Base-by-base conservation (phyloP, 2,113 vertebrate species). In the Addax nasomaculatus region DNA sequence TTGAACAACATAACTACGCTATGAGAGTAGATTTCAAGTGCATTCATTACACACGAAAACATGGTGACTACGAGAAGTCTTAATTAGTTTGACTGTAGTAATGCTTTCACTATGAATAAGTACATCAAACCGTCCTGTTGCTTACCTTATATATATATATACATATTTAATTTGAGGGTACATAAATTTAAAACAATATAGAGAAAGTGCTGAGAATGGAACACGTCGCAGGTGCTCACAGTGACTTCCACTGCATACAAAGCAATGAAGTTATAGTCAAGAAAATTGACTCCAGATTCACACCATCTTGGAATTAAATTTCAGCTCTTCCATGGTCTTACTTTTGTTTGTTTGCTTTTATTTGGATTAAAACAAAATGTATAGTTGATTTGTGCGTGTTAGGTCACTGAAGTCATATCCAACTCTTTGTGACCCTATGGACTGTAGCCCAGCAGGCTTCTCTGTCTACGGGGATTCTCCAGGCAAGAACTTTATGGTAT, bases 181-280 rank as follows among this genome's bases (percentile, higher is more conserved):
- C 45, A 25, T 49, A 73, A 5, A 21, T 19, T 36, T n/a, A 23
- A n/a, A 53, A 51, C 45, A 62, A n/a, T 2, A 8, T 4, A 85
- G 7, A 57, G 7, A 55, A 27, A 10, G 17, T 43, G 29, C 85
- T 79, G 49, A 57, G 39, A 39, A 58, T 14, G 29, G 47, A 47
- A 49, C 0, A 3, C 1, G 4, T 13, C 33, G 3, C 1, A 0
- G 29, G 19, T 2, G 2, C 27, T 67, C 30, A 51, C 1, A 47
- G 3, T 81, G 30, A 33, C 27, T 51, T 51, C 17, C 47, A 51
- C 30, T 81, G 47, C 7, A 1, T 5, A 19, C 19, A 9, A 43
- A 27, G 23, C 47, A 33, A 7, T 53, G 67, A 84, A 39, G 53
- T 73, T 33, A 30, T 27, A 83, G 70, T 58, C 43, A 43, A 7